A percentile compares a stretch with the other conserved stretches of the same genome.
These are phyloP conservation scores for Apeltes quadracus DNA, from an alignment of 2,113 vertebrate species.

Conservation along the genomic window DNA sequence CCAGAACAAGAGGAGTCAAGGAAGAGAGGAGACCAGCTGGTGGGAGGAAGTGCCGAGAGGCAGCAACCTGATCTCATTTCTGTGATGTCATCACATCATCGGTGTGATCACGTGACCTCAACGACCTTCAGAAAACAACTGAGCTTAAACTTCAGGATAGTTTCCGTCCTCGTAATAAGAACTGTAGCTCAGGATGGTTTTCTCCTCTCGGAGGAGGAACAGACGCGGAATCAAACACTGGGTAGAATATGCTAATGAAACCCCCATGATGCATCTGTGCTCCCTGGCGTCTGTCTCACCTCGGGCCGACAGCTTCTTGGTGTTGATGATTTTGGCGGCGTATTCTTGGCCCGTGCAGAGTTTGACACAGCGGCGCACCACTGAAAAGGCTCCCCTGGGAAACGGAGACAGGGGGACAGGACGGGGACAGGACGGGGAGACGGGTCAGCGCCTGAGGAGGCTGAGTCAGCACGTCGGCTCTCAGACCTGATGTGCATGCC, in stretches of 20 bases:
- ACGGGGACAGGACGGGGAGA: constrained; percentile 14
- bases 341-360: constrained; percentile 94
- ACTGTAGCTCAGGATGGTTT: no score
- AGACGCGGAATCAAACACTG: constrained; percentile 56
- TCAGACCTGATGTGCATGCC: constrained; percentile 7
- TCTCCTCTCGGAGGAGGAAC: constrained; percentile 32
- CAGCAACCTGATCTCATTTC: not conserved
- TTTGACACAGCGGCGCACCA: constrained; percentile 95
- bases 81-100: constrained; percentile 1
- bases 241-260: constrained; percentile 63
- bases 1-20: no score
- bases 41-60: constrained; percentile 15
- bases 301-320: constrained; percentile 97
- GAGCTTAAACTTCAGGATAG: not conserved
- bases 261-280: constrained; percentile 19
- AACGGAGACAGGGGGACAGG: constrained; percentile 48
- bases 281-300: constrained; percentile 79
- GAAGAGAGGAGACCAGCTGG: not conserved
- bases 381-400: constrained; percentile 93
- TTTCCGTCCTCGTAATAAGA: not conserved
- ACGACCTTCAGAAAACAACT: not conserved
- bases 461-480: constrained; percentile 36
- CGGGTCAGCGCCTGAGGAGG: constrained; percentile 34
- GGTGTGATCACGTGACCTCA: no score
- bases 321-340: constrained; percentile 98